A percentile compares a stretch with the other conserved stretches of the same genome.
phyloP scores from a whole-genome alignment of 64 coral and sea anemone genomes.

The Anthopleura sola region DNA sequence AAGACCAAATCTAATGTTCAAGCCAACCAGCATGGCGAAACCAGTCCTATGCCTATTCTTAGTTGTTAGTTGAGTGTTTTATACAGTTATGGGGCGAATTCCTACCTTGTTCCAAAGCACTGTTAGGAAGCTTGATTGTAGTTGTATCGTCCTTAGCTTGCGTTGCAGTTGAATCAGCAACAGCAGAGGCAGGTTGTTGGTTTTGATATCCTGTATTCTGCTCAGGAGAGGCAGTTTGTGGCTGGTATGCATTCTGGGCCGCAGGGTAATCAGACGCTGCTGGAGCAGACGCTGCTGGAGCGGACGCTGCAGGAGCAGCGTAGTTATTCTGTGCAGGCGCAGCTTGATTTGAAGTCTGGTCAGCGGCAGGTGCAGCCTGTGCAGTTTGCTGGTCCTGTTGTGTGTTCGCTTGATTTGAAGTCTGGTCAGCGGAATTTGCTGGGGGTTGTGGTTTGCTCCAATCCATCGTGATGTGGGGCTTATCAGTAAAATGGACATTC shows the following conservation, averaged over 20 bases:
- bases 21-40: too few relatives aligned
- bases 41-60: too few relatives aligned
- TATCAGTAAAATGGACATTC: constrained; percentile 20
- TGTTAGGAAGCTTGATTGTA: constrained; percentile 6
- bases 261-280: not conserved
- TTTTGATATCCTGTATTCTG: not conserved
- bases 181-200: constrained; percentile 5
- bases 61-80: too few relatives aligned
- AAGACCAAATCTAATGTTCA: too few relatives aligned
- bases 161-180: not conserved
- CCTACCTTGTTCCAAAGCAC: not conserved
- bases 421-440: not conserved
- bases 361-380: not conserved
- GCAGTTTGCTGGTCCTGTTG: not conserved
- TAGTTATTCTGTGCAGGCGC: not conserved
- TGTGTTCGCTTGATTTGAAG: not conserved
- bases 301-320: not conserved
- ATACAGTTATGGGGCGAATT: too few relatives aligned
- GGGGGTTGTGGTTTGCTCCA: constrained; percentile 17
- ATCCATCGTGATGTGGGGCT: constrained; percentile 14
- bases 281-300: not conserved
- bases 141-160: not conserved
- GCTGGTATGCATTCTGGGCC: not conserved
- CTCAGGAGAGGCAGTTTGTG: constrained; percentile 8
- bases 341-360: constrained; percentile 6